Percentiles rank a stretch among this genome's conserved stretches.
phyloP scores from a whole-genome alignment of 2,888 invertebrate species.

The Megamerina dolium region DNA sequence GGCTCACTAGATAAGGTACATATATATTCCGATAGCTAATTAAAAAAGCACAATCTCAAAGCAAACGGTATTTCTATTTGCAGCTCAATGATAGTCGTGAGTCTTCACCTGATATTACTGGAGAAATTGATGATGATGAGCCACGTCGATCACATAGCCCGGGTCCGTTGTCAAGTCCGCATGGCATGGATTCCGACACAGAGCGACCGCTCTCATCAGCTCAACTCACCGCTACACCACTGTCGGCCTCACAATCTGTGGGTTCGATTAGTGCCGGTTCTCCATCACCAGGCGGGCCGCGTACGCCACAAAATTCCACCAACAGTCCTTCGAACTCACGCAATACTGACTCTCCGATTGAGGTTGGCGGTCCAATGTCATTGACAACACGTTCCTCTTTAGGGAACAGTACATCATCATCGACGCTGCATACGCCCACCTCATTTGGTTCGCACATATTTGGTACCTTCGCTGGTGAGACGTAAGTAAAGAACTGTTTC shows the following conservation, averaged over 20 bases:
- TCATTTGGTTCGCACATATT: conserved; percentile 62
- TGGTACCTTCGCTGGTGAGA: conserved; percentile 55
- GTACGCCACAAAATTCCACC: conserved; percentile 45
- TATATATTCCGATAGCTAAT: not conserved
- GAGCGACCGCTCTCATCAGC: conserved; percentile 48
- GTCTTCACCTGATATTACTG: conserved; percentile 50
- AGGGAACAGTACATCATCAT: conserved; percentile 32
- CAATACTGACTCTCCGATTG: conserved; percentile 56
- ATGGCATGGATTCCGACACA: conserved; percentile 43
- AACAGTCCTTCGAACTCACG: conserved; percentile 56
- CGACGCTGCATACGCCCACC: conserved; percentile 52
- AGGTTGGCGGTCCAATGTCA: conserved; percentile 50
- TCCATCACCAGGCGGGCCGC: conserved; percentile 45
- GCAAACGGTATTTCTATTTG: not conserved
- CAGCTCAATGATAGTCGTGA: conserved; percentile 49
- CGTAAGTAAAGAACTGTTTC: conserved; percentile 45
- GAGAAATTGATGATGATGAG: conserved; percentile 49
- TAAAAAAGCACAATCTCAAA: not conserved
- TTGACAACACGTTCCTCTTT: conserved; percentile 35
- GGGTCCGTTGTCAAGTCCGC: conserved; percentile 41
- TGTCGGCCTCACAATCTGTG: conserved; percentile 51
- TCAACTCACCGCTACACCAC: conserved; percentile 39
- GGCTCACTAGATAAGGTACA: conserved; percentile 54
- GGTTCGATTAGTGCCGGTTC: conserved; percentile 51
- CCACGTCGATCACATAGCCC: conserved; percentile 41